Base-by-base conservation (phyloP, 2,113 vertebrate species). In the Syrmaticus mikado region DNA sequence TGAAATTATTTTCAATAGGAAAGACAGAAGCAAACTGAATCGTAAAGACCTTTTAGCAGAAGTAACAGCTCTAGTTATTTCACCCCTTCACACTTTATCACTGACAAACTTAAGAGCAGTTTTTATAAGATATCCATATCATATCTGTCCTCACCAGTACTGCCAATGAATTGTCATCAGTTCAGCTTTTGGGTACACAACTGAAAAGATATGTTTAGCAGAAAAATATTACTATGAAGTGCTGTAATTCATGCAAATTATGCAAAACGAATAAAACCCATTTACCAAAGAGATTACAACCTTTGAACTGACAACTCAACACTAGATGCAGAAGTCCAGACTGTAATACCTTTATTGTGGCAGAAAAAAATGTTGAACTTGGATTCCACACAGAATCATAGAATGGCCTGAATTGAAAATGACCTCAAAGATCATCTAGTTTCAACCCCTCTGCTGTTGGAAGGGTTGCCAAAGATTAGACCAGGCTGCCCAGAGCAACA, bases 211-310 rank as follows among this genome's bases (percentile, higher is more conserved):
- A 62, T 30, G 11, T 20, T 77, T 81, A 79, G 82, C 80, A 66
- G 34, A 92, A 52, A 66, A 91, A 91, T 89, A 73, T 46, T 90
- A 80, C 48, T 82, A 71, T 85, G 95, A 94, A 94, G 84, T 94
- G 65, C 61, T 80, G 64, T 61, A 95, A 94, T 93, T 93, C 94
- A 95, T 85, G 61, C 30, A 92, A 80, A 82, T 83, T 88, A 94
- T 93, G 48, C 48, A 92, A 86, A 96, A 72, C 50, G 43, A 92
- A n/a, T 75, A 52, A 67, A 92, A 91, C 43, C 85, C 68, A 94
- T 87, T 93, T 96, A 91, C 24, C 32, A 87, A 85, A 78, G 50
- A 94, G 93, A 95, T 45, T 89, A 94, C 41, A 93, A 96, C 68
- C 64, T 96, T 91, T 94, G 83, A 96, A 93, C 62, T 68, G 73